A percentile compares a stretch with the other conserved stretches of the same genome.
Evolutionary conservation across 2,113 vertebrate species (phyloP).

Genomic region (Epinephelus moara): DNA sequence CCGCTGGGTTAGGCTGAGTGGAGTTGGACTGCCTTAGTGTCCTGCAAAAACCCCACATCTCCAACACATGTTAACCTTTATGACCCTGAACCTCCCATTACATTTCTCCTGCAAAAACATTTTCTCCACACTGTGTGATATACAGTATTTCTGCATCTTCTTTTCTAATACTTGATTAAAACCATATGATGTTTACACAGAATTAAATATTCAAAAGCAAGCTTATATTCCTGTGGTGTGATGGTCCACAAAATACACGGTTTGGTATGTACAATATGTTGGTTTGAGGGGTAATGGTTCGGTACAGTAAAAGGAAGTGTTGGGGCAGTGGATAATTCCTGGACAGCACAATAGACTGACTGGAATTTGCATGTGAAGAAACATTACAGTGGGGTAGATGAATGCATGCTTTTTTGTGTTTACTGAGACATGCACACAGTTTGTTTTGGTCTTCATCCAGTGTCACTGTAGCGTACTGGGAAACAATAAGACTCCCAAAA

Average conservation of each 20-base stretch:
- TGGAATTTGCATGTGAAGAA: background rate
- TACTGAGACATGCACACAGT: background rate
- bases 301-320: background rate
- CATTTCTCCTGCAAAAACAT: background rate
- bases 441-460: background rate
- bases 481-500: background rate
- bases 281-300: background rate
- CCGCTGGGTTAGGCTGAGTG: slow-evolving; percentile 25
- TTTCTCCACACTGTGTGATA: background rate
- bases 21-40: background rate
- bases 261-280: background rate
- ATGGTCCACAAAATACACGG: background rate
- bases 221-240: background rate
- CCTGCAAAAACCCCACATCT: slow-evolving; percentile 11
- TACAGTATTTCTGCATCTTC: background rate
- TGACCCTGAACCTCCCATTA: background rate
- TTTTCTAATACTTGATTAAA: background rate
- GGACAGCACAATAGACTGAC: background rate
- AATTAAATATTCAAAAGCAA: background rate
- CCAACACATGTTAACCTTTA: background rate
- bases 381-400: background rate
- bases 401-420: background rate
- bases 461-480: background rate
- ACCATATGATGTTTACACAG: background rate
- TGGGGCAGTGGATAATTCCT: background rate